Evolutionary conservation across 30 jellyfish, hydroid and myxozoan species (phyloP), one percentile per base, ranked within the genome.

Genomic region (Pelagia noctiluca): DNA sequence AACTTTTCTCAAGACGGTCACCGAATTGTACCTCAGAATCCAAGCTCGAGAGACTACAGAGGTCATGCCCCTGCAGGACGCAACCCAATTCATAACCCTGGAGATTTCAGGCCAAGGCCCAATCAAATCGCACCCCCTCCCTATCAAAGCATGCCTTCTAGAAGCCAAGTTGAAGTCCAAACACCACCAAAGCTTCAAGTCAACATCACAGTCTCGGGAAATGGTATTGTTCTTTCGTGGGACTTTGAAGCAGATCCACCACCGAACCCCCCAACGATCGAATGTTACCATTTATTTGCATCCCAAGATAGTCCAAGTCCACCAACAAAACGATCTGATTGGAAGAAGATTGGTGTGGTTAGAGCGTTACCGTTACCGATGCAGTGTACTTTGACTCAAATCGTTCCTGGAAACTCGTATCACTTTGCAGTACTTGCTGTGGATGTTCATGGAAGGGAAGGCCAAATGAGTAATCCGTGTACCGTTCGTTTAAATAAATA

Each of bases 351-450:
- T 35, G 99, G 99, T 18, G 97, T 88, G 22, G 99, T 95, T 37
- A 81, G 85, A 29, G 99, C 99, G 11, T 79, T 95, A 49, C 97
- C 99, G 0, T 64, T 95, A 46, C 99, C 99, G n/a, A 95, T 95
- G 99, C 97, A 97, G 13, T 95, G 99, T 63, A 95, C 99, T 22
- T 71, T 95, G 75, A 88, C 99, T n/a, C 99, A 95, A 61, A 83
- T 95, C 75, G 95, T 96, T 2, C 68, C 94, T n/a, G 97, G 99
- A 1, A 84, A 80, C 46, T 83, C 94, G 1, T 95, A 95, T 69
- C 93, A 78, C 71, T 95, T 95, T 78, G 97, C 96, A 2, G 97
- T 95, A 53, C 64, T 84, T 50, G 97, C 99, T 0, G 96, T 95
- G 11, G 99, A 95, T 69, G 85, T 75, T 35, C 87, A 95, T 74